These are phyloP conservation scores for Malthinus flaveolus DNA, from an alignment of 2,888 invertebrate genomes.

Conservation along the genomic window DNA sequence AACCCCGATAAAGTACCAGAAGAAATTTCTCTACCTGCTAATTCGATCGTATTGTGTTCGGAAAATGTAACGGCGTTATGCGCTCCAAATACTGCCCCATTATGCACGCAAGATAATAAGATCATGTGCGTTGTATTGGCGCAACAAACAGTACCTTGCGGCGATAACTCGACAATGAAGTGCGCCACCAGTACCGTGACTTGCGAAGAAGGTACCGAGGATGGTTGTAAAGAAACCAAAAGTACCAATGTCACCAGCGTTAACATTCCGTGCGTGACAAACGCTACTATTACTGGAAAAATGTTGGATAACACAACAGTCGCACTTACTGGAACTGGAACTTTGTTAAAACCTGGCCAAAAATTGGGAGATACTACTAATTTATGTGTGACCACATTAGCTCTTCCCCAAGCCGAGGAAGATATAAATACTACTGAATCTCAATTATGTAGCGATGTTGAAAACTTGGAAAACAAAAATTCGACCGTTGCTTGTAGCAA, in stretches of 20 bases:
- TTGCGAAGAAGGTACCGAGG: conserved; percentile 39
- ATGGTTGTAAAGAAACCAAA: conserved; percentile 37
- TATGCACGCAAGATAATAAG: conserved; percentile 47
- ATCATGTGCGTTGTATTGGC: conserved; percentile 47
- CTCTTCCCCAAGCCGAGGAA: conserved; percentile 44
- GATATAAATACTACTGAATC: conserved; percentile 24
- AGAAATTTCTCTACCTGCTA: conserved; percentile 45
- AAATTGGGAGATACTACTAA: conserved; percentile 14
- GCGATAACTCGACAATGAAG: conserved; percentile 37
- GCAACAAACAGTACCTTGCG: conserved; percentile 42
- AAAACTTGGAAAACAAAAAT: neutral
- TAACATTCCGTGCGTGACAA: conserved; percentile 47
- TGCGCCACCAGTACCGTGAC: conserved; percentile 44
- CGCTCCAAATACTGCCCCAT: conserved; percentile 42
- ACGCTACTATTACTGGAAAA: conserved; percentile 45
- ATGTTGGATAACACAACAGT: conserved; percentile 20
- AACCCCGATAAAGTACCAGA: conserved; percentile 40
- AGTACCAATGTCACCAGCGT: conserved; percentile 37
- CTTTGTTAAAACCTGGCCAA: neutral
- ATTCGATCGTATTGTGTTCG: conserved; percentile 45
- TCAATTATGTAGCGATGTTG: neutral
- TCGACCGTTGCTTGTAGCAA: neutral
- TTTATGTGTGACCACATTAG: conserved; percentile 49
- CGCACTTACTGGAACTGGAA: conserved; percentile 7
- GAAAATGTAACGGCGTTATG: conserved; percentile 47